Evolutionary conservation across 2,113 vertebrate genomes (phyloP), one percentile per base, ranked within the genome.

Genomic region (Aphelocoma coerulescens): DNA sequence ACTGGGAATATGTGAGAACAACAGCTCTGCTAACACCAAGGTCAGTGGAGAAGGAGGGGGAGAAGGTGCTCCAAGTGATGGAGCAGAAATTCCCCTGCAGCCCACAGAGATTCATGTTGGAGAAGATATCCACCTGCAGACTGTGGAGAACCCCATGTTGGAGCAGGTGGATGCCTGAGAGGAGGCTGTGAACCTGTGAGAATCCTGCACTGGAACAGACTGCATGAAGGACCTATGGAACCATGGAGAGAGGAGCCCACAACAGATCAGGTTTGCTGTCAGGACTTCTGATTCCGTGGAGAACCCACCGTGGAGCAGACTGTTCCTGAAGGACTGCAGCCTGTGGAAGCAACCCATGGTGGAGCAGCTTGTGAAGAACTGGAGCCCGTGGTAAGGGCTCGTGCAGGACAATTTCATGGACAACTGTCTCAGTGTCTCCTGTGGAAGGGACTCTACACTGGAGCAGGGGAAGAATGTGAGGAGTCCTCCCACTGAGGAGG

Each of bases 111-210:
- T 37, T 23, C 33, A 16, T 10, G 12, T 4, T 33, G 27, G 27
- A 77, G 32, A 13, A 68, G 54, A 26, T 16, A 55, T 43, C 35
- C 26, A 43, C 20, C 22, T 26, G 33, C 37, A 52, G 44, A 15
- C 46, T 32, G 9, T 20, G n/a, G 33, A 71, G 28, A 44, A 6
- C 8, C 8, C 22, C 23, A 13, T 1, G 5, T 0, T 69, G 55
- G 39, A 46, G 27, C 14, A 46, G 33, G 3, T 27, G 27, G 27
- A 28, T 46, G 27, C 10, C 16, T 19, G 18, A 22, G 48, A 52
- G 37, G 37, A 46, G 16, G 37, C 33, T 37, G 23, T 13, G 39
- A 61, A 22, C 33, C 46, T 28, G 15, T 39, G 39, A 39, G 39
- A 62, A 55, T 39, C 55, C 28, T 44, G 20, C 39, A 20, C 39